phyloP scores from a whole-genome alignment of 1,140 invertebrate species.

The Hylaeus anthracinus region DNA sequence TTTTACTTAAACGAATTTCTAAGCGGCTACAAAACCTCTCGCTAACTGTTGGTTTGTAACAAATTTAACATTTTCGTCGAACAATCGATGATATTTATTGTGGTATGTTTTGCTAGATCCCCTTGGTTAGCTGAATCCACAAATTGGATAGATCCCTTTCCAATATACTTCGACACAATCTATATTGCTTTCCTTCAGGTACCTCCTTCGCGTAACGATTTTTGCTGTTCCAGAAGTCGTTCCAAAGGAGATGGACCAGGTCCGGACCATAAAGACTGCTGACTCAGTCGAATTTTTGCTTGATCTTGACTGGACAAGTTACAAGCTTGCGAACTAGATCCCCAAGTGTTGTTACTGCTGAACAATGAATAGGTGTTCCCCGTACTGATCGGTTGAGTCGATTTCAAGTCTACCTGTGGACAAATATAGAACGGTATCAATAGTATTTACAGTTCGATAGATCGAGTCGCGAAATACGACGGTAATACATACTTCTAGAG shows the following conservation, averaged over 20 bases:
- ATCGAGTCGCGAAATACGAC: not conserved
- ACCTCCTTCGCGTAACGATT: conserved; percentile 82
- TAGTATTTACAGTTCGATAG: not conserved
- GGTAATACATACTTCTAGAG: conserved; percentile 66
- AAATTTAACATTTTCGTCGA: conserved; percentile 51
- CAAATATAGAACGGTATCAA: not conserved
- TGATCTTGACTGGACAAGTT: conserved; percentile 64
- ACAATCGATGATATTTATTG: conserved; percentile 49
- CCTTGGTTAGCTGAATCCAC: conserved; percentile 46
- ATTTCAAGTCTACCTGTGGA: conserved; percentile 67
- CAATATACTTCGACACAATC: conserved; percentile 56
- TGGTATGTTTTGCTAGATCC: conserved; percentile 29
- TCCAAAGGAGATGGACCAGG: conserved; percentile 89
- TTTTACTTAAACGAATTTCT: conserved; percentile 28
- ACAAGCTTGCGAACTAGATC: conserved; percentile 61
- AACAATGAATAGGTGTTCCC: conserved; percentile 86
- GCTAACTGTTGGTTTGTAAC: conserved; percentile 14
- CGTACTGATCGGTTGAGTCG: conserved; percentile 61
- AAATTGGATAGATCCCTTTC: conserved; percentile 55
- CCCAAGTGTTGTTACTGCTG: conserved; percentile 83
- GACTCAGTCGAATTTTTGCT: conserved; percentile 68
- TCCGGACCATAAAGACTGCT: conserved; percentile 89
- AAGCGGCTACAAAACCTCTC: conserved; percentile 32
- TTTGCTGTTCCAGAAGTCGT: conserved; percentile 90
- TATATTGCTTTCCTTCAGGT: conserved; percentile 70